Evolutionary conservation across 2,888 invertebrate species (phyloP).

Genomic region (Acronicta psi): DNA sequence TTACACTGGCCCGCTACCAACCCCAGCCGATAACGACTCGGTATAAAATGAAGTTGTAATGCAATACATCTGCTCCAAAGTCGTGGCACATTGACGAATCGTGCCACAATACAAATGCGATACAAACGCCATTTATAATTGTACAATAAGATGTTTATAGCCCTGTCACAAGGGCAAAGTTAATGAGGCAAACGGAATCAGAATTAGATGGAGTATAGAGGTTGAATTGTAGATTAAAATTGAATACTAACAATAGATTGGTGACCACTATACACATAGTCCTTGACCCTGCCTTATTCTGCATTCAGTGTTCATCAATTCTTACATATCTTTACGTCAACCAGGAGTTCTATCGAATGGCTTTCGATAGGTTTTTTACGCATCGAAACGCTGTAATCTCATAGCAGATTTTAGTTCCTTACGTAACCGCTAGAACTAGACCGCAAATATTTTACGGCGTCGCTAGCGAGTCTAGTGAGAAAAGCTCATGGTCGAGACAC

Average conservation of each 20-base stretch:
- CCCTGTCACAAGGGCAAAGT: conserved; percentile 57
- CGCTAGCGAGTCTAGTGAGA: too few relatives aligned
- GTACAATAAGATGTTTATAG: conserved; percentile 77
- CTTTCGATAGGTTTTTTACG: too few relatives aligned
- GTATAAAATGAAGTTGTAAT: conserved; percentile 85
- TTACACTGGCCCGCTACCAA: conserved; percentile 43
- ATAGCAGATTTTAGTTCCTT: too few relatives aligned
- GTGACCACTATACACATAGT: too few relatives aligned
- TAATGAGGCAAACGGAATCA: conserved; percentile 69
- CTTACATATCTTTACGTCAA: too few relatives aligned
- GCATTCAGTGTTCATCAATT: too few relatives aligned
- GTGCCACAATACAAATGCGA: conserved; percentile 67
- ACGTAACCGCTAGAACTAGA: too few relatives aligned
- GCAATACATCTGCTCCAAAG: conserved; percentile 85
- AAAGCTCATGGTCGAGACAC: too few relatives aligned
- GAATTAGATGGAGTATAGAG: conserved; percentile 57
- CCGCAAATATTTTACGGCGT: too few relatives aligned
- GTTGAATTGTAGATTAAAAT: conserved; percentile 9
- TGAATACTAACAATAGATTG: background rate
- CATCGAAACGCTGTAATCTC: too few relatives aligned
- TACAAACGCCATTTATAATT: conserved; percentile 77
- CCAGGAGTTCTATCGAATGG: too few relatives aligned
- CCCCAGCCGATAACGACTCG: conserved; percentile 79
- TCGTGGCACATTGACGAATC: conserved; percentile 83
- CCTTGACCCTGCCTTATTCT: too few relatives aligned